A percentile compares a stretch with the other conserved stretches of the same genome.
These are phyloP conservation scores for Gryllus bimaculatus DNA, from an alignment of 1,140 invertebrate genomes.

Conservation along the genomic window DNA sequence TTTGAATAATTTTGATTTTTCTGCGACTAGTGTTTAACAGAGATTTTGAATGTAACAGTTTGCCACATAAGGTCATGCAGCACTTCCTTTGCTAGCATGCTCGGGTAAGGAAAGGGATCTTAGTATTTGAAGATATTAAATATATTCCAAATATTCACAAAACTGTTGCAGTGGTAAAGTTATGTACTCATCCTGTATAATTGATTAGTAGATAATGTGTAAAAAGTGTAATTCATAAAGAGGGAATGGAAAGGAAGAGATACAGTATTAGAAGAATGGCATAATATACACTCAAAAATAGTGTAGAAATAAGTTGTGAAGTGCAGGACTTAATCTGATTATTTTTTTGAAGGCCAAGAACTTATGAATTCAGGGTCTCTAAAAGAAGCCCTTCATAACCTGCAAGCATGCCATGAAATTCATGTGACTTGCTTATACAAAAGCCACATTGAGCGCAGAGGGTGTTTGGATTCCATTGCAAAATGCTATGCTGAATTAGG, in stretches of 20 bases:
- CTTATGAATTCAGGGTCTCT: conserved; percentile 28
- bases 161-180: no score
- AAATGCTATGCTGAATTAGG: conserved; percentile 40
- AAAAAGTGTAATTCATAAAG: neutral
- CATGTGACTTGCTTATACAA: conserved; percentile 37
- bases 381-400: conserved; percentile 35
- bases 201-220: neutral
- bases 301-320: neutral
- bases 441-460: conserved; percentile 38
- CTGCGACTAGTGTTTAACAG: no score
- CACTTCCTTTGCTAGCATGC: no score
- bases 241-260: neutral
- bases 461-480: conserved; percentile 41
- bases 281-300: neutral
- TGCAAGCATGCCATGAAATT: conserved; percentile 36
- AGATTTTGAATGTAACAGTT: no score
- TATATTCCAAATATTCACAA: no score
- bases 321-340: neutral
- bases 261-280: neutral
- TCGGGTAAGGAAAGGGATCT: no score
- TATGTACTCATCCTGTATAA: no score
- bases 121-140: no score
- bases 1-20: no score
- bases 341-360: conserved; percentile 25
- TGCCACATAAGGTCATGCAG: no score